Evolutionary conservation across 2,888 invertebrate genomes (phyloP).

Genomic region (Proisotoma minuta): DNA sequence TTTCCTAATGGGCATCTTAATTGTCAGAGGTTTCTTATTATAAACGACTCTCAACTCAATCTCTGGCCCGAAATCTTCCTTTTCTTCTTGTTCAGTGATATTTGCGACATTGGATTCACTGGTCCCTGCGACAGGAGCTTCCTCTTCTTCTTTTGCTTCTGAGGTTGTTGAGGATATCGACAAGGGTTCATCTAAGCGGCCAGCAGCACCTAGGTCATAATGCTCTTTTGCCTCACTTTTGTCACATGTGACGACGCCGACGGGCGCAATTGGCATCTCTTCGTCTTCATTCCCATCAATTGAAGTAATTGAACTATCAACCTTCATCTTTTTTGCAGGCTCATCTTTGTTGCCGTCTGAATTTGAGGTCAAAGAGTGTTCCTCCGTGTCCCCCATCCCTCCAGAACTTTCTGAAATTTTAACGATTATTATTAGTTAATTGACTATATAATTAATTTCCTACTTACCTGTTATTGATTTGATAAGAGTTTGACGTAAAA

Average conservation of each 20-base stretch:
- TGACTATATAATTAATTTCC: too few species aligned
- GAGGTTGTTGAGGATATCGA: neutral
- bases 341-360: neutral
- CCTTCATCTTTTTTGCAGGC: constrained; percentile 15
- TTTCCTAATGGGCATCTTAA: constrained; percentile 30
- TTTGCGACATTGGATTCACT: too few species aligned
- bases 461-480: too few species aligned
- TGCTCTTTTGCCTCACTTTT: neutral
- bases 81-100: neutral
- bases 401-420: too few species aligned
- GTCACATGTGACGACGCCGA: neutral
- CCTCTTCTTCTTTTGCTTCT: neutral
- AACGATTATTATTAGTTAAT: too few species aligned
- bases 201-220: neutral
- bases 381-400: too few species aligned
- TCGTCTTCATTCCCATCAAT: neutral
- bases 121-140: neutral
- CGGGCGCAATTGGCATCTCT: neutral
- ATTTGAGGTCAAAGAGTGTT: too few species aligned
- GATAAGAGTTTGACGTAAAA: too few species aligned
- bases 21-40: constrained; percentile 38
- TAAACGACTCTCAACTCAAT: constrained; percentile 30
- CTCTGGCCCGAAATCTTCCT: neutral
- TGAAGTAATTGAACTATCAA: neutral
- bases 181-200: too few species aligned